phyloP scores from a whole-genome alignment of 2,113 vertebrate genomes.

The Antigone vipio region DNA sequence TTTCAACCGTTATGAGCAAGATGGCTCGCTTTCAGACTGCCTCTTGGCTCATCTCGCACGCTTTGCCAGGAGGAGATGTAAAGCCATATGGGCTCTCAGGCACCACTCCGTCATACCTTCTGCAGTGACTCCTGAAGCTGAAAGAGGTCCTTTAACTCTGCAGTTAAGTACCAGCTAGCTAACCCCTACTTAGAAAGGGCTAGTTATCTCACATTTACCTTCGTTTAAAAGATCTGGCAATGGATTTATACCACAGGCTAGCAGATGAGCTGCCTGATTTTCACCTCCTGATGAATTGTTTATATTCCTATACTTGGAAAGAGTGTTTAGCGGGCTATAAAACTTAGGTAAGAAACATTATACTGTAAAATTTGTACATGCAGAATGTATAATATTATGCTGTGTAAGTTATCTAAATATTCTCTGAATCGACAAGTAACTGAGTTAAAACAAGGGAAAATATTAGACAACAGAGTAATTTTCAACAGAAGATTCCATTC shows the following conservation, averaged over 20 bases:
- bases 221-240: neutral
- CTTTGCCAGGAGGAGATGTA: neutral
- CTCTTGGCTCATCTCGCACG: neutral
- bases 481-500: neutral
- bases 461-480: neutral
- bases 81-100: conserved; percentile 22
- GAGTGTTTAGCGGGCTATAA: neutral
- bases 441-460: neutral
- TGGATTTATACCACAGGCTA: neutral
- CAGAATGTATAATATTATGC: neutral
- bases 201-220: neutral
- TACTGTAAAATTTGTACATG: neutral
- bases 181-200: neutral
- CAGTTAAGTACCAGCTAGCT: neutral
- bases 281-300: neutral
- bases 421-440: neutral
- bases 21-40: neutral
- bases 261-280: neutral
- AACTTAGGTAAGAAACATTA: neutral
- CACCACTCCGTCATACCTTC: neutral
- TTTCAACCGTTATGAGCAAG: neutral
- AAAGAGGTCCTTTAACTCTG: neutral
- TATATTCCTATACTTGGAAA: neutral
- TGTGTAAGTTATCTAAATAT: neutral
- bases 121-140: neutral